Conservation (phyloP, 2,888 invertebrate genomes). For the Noctua pronuba region DNA sequence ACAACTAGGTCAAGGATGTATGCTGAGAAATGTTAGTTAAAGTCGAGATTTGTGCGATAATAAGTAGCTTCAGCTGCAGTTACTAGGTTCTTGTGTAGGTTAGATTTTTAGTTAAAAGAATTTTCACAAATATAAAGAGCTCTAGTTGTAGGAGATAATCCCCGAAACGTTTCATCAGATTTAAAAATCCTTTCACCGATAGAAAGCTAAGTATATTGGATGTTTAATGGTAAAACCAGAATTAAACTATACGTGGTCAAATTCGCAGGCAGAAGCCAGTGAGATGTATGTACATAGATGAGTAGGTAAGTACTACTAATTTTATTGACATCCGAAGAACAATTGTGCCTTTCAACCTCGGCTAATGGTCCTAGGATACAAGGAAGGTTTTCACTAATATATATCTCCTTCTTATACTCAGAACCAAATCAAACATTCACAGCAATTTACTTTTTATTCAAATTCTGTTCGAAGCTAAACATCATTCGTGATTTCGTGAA, state of each 20-base stretch:
- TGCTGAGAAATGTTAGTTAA: not conserved
- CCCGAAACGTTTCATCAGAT: not conserved
- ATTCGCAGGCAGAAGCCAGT: not conserved
- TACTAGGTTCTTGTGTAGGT: not conserved
- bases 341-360: not conserved
- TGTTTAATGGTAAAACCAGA: not conserved
- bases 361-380: not conserved
- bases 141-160: not conserved
- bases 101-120: not conserved
- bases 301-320: not conserved
- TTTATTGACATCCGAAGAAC: not conserved
- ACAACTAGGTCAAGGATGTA: slow-evolving; percentile 36
- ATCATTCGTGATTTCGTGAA: slow-evolving; percentile 46
- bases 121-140: not conserved
- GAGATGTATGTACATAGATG: not conserved
- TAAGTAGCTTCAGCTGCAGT: not conserved
- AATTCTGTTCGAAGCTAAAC: slow-evolving; percentile 44
- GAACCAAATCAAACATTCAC: not conserved
- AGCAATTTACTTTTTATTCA: slow-evolving; percentile 28
- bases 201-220: not conserved
- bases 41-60: not conserved
- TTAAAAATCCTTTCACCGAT: not conserved
- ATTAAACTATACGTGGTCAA: not conserved
- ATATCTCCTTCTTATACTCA: not conserved
- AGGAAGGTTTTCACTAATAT: not conserved